A percentile compares a stretch with the other conserved stretches of the same genome.
Evolutionary conservation across 2,888 invertebrate species (phyloP).

Genomic region (Plagodis pulveraria): DNA sequence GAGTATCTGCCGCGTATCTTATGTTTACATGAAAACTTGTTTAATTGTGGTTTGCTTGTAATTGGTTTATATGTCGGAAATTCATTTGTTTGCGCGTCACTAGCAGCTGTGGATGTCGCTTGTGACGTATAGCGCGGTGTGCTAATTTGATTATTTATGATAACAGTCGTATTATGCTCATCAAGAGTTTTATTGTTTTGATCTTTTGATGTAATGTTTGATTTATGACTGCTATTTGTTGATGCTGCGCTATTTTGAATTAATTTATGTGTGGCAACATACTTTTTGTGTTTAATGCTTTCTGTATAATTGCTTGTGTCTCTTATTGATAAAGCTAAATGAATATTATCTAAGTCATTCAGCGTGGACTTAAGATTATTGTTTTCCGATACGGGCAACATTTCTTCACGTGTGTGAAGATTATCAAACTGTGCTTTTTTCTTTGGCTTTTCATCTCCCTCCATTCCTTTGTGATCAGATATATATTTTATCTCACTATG

Average conservation of each 20-base stretch:
- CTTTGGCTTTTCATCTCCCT: neutral
- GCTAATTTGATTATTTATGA: constrained; percentile 22
- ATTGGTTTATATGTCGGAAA: constrained; percentile 16
- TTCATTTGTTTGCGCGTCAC: constrained; percentile 19
- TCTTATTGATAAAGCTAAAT: neutral
- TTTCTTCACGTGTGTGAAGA: constrained; percentile 2
- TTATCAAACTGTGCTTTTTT: too few relatives aligned
- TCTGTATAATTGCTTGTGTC: constrained; percentile 1
- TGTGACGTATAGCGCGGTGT: constrained; percentile 19
- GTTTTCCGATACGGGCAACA: neutral
- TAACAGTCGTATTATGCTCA: constrained; percentile 21
- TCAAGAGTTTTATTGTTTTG: constrained; percentile 11
- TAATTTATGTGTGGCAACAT: constrained; percentile 9
- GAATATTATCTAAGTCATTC: too few relatives aligned
- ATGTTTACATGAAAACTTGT: constrained; percentile 49
- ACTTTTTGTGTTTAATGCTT: constrained; percentile 4
- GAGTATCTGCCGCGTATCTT: constrained; percentile 72
- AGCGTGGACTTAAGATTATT: neutral
- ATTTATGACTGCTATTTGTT: constrained; percentile 6
- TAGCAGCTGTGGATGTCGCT: constrained; percentile 17
- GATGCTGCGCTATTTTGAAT: constrained; percentile 5
- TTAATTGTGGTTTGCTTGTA: constrained; percentile 13
- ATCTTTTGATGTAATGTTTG: constrained; percentile 21
- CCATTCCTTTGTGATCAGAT: too few relatives aligned
- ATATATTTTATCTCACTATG: too few relatives aligned